Conservation (phyloP, 1,140 invertebrate species). For the Mesaphorura yosii region DNA sequence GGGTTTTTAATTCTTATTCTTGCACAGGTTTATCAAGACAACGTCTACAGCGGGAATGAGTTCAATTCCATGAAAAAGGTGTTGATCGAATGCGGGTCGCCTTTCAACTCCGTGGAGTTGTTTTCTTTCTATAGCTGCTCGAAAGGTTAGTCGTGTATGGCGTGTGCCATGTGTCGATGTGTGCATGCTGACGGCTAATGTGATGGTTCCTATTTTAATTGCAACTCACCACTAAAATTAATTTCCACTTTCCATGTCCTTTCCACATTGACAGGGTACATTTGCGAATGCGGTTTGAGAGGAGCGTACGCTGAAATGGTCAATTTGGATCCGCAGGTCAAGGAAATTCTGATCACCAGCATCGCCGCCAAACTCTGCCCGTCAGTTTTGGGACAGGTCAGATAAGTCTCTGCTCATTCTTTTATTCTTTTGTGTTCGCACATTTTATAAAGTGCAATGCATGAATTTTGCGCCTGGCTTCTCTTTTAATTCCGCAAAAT, state of each 20-base stretch:
- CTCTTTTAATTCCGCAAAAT: too few species aligned
- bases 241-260: not conserved
- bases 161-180: too few species aligned
- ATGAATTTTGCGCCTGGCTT: not conserved
- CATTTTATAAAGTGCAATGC: too few species aligned
- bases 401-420: not conserved
- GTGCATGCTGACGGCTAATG: too few species aligned
- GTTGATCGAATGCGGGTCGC: conserved; percentile 70
- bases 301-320: conserved; percentile 53
- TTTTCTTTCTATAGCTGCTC: conserved; percentile 92
- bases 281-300: conserved; percentile 36
- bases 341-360: conserved; percentile 46
- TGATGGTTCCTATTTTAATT: too few species aligned
- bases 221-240: too few species aligned
- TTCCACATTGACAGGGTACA: conserved; percentile 6
- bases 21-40: conserved; percentile 70
- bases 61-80: conserved; percentile 96
- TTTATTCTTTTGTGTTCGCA: too few species aligned
- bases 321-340: conserved; percentile 49
- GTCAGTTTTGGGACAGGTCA: conserved; percentile 49
- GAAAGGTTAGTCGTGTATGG: conserved; percentile 54
- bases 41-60: conserved; percentile 74
- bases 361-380: conserved; percentile 55
- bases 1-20: not conserved
- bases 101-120: conserved; percentile 71